These are phyloP conservation scores for Ormyrus rosae DNA, from an alignment of 2,888 invertebrate species.

Conservation along the genomic window DNA sequence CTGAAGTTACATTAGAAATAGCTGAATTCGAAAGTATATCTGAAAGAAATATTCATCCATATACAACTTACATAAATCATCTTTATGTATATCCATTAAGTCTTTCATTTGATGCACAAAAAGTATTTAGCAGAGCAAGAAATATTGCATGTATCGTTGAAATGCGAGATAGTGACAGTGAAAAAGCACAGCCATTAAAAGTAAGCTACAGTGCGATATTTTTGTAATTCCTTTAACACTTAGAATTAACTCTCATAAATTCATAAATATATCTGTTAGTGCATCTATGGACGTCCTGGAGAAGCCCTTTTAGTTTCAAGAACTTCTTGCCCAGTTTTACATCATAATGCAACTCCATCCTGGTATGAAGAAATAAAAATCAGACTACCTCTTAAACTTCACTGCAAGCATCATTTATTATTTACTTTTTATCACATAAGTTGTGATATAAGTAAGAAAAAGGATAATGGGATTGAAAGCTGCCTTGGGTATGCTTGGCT, in stretches of 20 bases:
- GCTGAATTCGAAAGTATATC: conserved; percentile 86
- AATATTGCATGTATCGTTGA: conserved; percentile 96
- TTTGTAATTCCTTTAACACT: background rate
- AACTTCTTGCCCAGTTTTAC: conserved; percentile 87
- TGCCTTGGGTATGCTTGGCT: conserved; percentile 97
- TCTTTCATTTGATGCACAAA: conserved; percentile 93
- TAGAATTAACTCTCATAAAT: too few species aligned
- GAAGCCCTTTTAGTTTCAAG: conserved; percentile 81
- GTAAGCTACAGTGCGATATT: conserved; percentile 76
- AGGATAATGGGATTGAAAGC: conserved; percentile 86
- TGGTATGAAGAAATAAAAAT: conserved; percentile 98
- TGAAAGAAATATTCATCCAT: conserved; percentile 86
- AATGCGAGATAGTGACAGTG: conserved; percentile 88
- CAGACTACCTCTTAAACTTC: conserved; percentile 89
- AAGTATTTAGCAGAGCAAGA: conserved; percentile 92
- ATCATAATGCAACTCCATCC: conserved; percentile 92
- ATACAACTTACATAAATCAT: conserved; percentile 91
- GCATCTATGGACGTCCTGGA: conserved; percentile 86
- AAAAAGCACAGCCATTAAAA: conserved; percentile 83
- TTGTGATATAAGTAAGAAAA: conserved; percentile 89
- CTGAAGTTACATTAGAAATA: conserved; percentile 88
- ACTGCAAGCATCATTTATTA: conserved; percentile 91
- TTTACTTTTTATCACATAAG: conserved; percentile 98
- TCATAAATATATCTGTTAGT: conserved; percentile 76
- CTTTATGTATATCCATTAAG: conserved; percentile 93